Evolutionary conservation across 1,140 invertebrate genomes (phyloP).

Genomic region (Zelostemma sp.): DNA sequence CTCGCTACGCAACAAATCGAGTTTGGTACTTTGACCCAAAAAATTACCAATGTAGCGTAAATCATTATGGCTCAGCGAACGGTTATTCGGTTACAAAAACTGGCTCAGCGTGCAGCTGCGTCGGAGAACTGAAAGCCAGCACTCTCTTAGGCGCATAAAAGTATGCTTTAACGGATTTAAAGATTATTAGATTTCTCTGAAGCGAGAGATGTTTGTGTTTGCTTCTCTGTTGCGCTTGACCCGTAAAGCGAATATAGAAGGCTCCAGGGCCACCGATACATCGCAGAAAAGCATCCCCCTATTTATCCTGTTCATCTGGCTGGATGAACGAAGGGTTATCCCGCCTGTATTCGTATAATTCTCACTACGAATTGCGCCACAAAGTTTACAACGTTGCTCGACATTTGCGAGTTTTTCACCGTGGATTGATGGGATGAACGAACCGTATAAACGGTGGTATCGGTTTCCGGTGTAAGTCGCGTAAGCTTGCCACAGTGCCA

Average conservation of each 20-base stretch:
- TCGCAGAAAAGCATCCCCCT: slow-evolving; percentile 34
- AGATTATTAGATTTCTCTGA: slow-evolving; percentile 43
- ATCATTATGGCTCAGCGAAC: slow-evolving; percentile 37
- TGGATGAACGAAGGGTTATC: slow-evolving; percentile 22
- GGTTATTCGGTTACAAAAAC: slow-evolving; percentile 44
- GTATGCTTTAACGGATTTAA: slow-evolving; percentile 39
- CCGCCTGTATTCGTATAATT: too few species aligned
- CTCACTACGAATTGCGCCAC: too few species aligned
- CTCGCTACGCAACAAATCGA: slow-evolving; percentile 38
- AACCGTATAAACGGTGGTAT: neutral
- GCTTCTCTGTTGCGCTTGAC: slow-evolving; percentile 30
- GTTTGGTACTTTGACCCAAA: slow-evolving; percentile 45
- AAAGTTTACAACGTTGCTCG: too few species aligned
- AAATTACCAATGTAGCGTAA: slow-evolving; percentile 43
- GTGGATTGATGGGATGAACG: neutral
- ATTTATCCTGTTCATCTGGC: slow-evolving; percentile 42
- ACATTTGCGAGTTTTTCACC: neutral
- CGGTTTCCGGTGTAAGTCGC: neutral
- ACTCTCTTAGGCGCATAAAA: slow-evolving; percentile 26
- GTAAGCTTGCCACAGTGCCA: too few species aligned
- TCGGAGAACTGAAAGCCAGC: slow-evolving; percentile 20
- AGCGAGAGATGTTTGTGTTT: slow-evolving; percentile 14
- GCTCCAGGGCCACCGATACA: slow-evolving; percentile 33
- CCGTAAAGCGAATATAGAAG: slow-evolving; percentile 42
- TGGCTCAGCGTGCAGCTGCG: slow-evolving; percentile 33